Conservation (phyloP, 2,113 vertebrate genomes). For the Scopus umbretta region DNA sequence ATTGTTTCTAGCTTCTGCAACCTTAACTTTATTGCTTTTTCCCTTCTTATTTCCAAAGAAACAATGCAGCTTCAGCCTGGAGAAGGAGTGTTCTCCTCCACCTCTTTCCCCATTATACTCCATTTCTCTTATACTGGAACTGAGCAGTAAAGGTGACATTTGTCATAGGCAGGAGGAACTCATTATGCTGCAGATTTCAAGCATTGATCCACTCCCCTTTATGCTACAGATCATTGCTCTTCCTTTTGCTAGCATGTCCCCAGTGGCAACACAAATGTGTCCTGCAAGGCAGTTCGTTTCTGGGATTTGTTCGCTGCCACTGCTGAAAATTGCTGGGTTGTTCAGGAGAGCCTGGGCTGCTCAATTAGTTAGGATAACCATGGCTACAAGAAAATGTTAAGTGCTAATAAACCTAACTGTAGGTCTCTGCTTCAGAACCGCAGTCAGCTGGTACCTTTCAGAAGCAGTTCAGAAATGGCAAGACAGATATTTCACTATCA, state of each 20-base stretch:
- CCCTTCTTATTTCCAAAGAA: neutral
- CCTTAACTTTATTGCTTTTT: neutral
- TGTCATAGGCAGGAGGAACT: neutral
- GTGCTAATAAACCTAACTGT: neutral
- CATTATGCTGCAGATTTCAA: neutral
- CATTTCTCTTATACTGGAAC: neutral
- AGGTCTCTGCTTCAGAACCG: neutral
- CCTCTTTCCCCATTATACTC: neutral
- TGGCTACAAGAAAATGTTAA: neutral
- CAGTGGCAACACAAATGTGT: neutral
- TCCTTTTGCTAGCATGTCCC: neutral
- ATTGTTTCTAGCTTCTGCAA: neutral
- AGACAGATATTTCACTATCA: neutral
- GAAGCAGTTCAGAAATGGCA: neutral
- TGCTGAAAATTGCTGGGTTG: neutral
- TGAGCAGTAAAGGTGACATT: neutral
- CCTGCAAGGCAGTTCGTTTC: neutral
- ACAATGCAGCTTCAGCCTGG: neutral
- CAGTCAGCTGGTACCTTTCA: neutral
- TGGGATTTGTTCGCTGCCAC: neutral
- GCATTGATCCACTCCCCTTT: neutral
- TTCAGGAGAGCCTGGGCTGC: neutral
- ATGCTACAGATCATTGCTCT: neutral
- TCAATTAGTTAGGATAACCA: neutral
- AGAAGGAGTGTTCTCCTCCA: neutral